phyloP scores from a whole-genome alignment of 1,140 invertebrate genomes.

The Akabosia matsudoensis region DNA sequence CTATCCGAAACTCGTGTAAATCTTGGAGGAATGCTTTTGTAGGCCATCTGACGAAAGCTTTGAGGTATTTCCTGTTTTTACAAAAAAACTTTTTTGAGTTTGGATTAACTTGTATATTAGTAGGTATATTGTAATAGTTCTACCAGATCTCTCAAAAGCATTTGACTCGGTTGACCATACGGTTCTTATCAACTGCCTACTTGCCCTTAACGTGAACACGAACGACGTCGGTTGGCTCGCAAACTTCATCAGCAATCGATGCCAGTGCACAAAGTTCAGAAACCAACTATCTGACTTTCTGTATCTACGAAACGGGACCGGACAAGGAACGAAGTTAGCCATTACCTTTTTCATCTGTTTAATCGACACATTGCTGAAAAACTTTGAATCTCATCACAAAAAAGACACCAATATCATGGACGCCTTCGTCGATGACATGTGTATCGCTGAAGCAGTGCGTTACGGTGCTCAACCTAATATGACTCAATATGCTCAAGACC shows the following conservation, averaged over 20 bases:
- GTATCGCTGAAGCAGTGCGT: not conserved
- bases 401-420: not conserved
- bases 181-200: not conserved
- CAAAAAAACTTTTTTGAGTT: too few species aligned
- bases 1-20: too few species aligned
- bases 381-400: not conserved
- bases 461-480: not conserved
- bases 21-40: too few species aligned
- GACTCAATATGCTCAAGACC: not conserved
- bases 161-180: constrained; percentile 27
- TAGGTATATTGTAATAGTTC: constrained; percentile 15
- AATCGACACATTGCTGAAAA: not conserved
- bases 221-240: constrained; percentile 18
- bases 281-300: not conserved
- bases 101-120: too few species aligned
- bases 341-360: constrained; percentile 5
- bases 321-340: constrained; percentile 27
- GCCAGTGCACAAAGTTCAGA: not conserved
- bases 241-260: not conserved
- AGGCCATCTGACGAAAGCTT: too few species aligned
- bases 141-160: constrained; percentile 19
- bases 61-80: too few species aligned
- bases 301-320: not conserved
- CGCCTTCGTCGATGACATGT: constrained; percentile 15
- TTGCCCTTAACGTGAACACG: not conserved